Base-by-base conservation (phyloP, 2,113 vertebrate species). In the Microcebus lehilahytsara region DNA sequence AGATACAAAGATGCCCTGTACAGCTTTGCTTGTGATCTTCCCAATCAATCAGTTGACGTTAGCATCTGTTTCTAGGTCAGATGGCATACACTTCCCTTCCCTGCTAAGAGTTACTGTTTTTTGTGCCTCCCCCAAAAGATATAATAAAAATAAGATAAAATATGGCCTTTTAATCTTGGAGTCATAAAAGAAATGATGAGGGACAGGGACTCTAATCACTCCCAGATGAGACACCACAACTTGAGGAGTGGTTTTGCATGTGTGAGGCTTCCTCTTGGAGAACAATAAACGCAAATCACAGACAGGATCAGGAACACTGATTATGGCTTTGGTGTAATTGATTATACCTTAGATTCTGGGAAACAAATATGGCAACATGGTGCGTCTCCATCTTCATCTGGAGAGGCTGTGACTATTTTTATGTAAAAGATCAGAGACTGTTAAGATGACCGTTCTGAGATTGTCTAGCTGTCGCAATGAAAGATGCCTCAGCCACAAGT, bases 41-140 rank as follows among this genome's bases (percentile, higher is more conserved):
- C 69, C 85, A 89, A 62, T 58, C 46, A 23, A 62, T 58, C 46
- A 23, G 58, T 81, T 96, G 80, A 40, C 90, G 81, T 88, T 66
- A 83, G 77, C 71, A 77, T 77, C 67, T 90, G 75, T 94, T 96
- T 96, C 91, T 46, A 93, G 60, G 58, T 96, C 77, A 94, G 75
- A 80, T 25, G 56, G n/a, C 7, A 23, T 4, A 85, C 23, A 71
- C 56, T 77, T 95, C 91, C 84, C 19, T 85, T 90, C 12, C 58
- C 56, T 19, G 34, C 49, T 51, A 92, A 89, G 60, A 94, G 4
- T 51, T 49, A 37, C 22, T 96, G 9, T 3, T 92, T 46, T 58
- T 10, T 42, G 12, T 93, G 53, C 56, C n/a, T 85, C 85, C 23
- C n/a, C 22, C 56, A 85, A 40, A 93, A 49, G 79, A 96, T 74